phyloP scores from a whole-genome alignment of 2,888 invertebrate species.

The Lithophane ornitopus region DNA sequence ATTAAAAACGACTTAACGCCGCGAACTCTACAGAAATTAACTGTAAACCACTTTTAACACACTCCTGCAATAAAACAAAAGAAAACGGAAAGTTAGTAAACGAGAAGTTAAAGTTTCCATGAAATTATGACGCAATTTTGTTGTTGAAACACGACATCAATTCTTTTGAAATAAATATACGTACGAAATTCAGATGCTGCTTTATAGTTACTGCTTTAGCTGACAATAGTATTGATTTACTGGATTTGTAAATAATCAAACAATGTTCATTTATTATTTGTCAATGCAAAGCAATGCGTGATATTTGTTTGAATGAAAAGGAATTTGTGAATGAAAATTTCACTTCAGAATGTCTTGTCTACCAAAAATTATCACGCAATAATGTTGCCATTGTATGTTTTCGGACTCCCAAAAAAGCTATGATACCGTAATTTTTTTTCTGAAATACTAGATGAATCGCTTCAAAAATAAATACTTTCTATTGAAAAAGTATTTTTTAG shows the following conservation, averaged over 20 bases:
- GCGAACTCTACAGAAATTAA: constrained; percentile 22
- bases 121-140: constrained; percentile 57
- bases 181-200: constrained; percentile 16
- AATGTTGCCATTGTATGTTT: constrained; percentile 24
- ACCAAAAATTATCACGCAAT: not conserved
- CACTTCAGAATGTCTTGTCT: too few relatives aligned
- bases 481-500: not conserved
- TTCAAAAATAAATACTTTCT: not conserved
- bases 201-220: not conserved
- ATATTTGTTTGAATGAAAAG: constrained; percentile 3
- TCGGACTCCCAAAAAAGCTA: not conserved
- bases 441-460: not conserved
- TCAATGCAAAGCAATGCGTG: not conserved
- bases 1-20: constrained; percentile 56
- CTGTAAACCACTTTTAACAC: constrained; percentile 1
- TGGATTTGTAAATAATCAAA: not conserved
- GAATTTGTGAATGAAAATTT: constrained; percentile 8
- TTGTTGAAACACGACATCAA: constrained; percentile 6
- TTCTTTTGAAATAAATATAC: constrained; percentile 18
- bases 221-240: not conserved
- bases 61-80: constrained; percentile 31
- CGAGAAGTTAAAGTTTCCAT: constrained; percentile 29
- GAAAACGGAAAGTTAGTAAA: not conserved
- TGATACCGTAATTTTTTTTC: not conserved
- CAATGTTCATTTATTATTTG: not conserved